Conservation (phyloP, 1,140 invertebrate genomes). For the Camponotus pennsylvanicus region DNA sequence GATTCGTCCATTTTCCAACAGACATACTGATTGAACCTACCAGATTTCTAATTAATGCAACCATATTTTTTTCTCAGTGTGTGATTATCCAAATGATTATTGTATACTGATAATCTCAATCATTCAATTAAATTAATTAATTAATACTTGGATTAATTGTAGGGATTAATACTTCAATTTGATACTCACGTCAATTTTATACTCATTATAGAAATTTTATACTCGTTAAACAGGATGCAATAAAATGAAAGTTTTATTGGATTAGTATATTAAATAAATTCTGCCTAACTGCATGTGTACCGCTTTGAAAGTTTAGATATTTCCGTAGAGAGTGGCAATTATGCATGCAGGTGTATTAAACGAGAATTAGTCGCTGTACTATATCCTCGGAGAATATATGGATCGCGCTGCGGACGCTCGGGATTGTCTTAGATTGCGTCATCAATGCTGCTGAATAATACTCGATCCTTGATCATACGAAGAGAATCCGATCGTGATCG, state of each 20-base stretch:
- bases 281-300: too few species aligned
- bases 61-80: too few species aligned
- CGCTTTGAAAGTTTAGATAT: conserved; percentile 8
- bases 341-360: conserved; percentile 42
- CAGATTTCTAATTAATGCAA: too few species aligned
- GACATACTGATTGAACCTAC: too few species aligned
- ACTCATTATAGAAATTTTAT: neutral
- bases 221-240: too few species aligned
- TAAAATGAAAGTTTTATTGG: neutral
- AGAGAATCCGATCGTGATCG: conserved; percentile 5
- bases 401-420: conserved; percentile 24
- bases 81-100: too few species aligned
- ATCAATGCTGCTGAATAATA: conserved; percentile 49
- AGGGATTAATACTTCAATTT: neutral
- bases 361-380: conserved; percentile 40
- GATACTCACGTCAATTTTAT: neutral
- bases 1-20: too few species aligned
- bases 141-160: too few species aligned
- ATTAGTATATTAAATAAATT: neutral
- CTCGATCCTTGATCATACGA: neutral
- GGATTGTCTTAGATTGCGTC: conserved; percentile 55
- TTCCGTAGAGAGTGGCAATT: neutral
- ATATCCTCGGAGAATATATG: conserved; percentile 18
- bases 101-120: neutral
- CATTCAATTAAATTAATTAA: neutral